Conservation (phyloP, 2,113 vertebrate genomes). For the pig (Sus scrofa) region DNA sequence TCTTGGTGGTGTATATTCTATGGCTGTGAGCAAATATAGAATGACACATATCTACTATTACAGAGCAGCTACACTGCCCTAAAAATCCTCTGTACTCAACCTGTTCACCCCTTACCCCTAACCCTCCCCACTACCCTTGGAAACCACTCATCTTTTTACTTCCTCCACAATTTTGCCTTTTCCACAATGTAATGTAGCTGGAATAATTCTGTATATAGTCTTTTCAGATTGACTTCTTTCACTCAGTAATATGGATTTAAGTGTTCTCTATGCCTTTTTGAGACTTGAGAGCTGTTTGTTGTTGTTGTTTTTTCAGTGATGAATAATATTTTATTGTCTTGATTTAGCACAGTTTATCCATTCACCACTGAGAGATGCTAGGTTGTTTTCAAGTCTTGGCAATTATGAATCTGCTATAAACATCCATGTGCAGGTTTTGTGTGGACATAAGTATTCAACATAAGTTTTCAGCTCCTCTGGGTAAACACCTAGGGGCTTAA, state of each 20-base stretch:
- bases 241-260: neutral
- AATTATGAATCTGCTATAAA: neutral
- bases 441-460: neutral
- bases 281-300: neutral
- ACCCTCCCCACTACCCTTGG: too few relatives aligned
- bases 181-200: neutral
- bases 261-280: neutral
- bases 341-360: neutral
- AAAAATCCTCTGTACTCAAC: neutral
- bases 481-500: neutral
- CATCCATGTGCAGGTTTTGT: neutral
- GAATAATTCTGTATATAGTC: neutral
- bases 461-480: neutral
- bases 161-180: neutral
- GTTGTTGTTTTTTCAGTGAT: neutral
- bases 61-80: neutral
- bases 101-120: neutral
- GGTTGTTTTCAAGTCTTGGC: neutral
- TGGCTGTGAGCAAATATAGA: neutral
- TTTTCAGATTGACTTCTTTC: neutral
- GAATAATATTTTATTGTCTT: neutral
- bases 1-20: neutral
- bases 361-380: neutral
- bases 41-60: neutral
- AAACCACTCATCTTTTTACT: neutral